Evolutionary conservation across 2,113 vertebrate genomes (phyloP).

Genomic region (Loxodonta africana): DNA sequence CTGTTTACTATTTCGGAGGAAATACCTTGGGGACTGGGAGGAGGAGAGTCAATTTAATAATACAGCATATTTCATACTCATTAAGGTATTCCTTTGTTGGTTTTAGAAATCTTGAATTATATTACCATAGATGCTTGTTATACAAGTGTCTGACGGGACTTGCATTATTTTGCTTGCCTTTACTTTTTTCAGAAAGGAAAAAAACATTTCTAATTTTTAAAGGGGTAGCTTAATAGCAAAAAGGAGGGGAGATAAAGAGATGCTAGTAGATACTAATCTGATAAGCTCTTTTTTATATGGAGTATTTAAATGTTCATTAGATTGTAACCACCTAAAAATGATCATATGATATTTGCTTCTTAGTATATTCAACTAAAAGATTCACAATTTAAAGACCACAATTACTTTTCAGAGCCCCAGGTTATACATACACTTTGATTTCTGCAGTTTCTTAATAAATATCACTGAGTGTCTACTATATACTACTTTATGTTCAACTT

Average conservation of each 20-base stretch:
- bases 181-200: background rate
- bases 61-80: background rate
- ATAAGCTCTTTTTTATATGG: background rate
- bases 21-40: background rate
- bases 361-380: background rate
- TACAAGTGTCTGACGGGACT: slow-evolving; percentile 12
- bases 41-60: background rate
- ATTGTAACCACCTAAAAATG: slow-evolving; percentile 25
- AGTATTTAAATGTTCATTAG: background rate
- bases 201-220: background rate
- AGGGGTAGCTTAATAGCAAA: background rate
- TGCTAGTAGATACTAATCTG: background rate
- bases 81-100: background rate
- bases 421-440: background rate
- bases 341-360: background rate
- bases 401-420: background rate
- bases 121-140: background rate
- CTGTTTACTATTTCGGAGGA: background rate
- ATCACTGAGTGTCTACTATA: background rate
- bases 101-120: slow-evolving; percentile 27
- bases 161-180: background rate
- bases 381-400: slow-evolving; percentile 42
- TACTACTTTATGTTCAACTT: background rate
- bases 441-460: background rate
- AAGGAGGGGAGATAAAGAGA: background rate